phyloP scores from a whole-genome alignment of 2,797 vertebrate species.

The Spinibarbus caldwelli region DNA sequence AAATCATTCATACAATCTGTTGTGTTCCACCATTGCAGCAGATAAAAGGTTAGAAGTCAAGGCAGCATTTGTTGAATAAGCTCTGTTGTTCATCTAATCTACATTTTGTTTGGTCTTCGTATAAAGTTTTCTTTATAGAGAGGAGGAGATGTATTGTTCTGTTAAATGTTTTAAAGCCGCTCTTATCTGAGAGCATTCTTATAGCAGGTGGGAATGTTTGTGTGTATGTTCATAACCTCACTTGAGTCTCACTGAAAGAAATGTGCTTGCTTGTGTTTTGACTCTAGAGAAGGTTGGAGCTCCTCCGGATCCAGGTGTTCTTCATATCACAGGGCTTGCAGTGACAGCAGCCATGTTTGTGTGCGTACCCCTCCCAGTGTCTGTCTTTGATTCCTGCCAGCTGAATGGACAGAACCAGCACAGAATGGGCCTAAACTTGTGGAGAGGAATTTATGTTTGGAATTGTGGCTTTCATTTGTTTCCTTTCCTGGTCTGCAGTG shows the following conservation, averaged over 20 bases:
- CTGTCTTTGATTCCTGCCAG: slow-evolving; percentile 80
- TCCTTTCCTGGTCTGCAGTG: slow-evolving; percentile 37
- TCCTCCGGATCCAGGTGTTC: slow-evolving; percentile 80
- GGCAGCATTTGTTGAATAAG: neutral
- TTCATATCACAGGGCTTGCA: slow-evolving; percentile 70
- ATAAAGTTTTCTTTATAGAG: neutral
- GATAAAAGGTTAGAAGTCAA: neutral
- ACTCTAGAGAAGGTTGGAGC: slow-evolving; percentile 64
- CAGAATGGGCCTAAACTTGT: slow-evolving; percentile 73
- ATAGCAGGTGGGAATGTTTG: slow-evolving; percentile 35
- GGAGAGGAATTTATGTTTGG: slow-evolving; percentile 70
- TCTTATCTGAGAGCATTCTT: slow-evolving; percentile 48
- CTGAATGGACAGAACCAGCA: slow-evolving; percentile 72
- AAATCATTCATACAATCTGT: neutral
- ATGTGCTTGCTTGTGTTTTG: slow-evolving; percentile 41
- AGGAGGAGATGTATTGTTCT: neutral
- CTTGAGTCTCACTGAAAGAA: slow-evolving; percentile 23
- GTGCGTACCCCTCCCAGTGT: slow-evolving; percentile 44
- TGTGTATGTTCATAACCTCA: neutral
- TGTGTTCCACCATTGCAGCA: neutral
- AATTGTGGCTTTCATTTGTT: slow-evolving; percentile 43
- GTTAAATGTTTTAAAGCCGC: neutral
- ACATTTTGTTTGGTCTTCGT: slow-evolving; percentile 10
- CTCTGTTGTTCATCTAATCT: slow-evolving; percentile 21
- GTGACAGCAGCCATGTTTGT: slow-evolving; percentile 66